Percentiles rank a stretch among this genome's conserved stretches.
These are phyloP conservation scores for Pantherophis guttatus DNA, from an alignment of 2,113 vertebrate genomes.

Conservation along the genomic window DNA sequence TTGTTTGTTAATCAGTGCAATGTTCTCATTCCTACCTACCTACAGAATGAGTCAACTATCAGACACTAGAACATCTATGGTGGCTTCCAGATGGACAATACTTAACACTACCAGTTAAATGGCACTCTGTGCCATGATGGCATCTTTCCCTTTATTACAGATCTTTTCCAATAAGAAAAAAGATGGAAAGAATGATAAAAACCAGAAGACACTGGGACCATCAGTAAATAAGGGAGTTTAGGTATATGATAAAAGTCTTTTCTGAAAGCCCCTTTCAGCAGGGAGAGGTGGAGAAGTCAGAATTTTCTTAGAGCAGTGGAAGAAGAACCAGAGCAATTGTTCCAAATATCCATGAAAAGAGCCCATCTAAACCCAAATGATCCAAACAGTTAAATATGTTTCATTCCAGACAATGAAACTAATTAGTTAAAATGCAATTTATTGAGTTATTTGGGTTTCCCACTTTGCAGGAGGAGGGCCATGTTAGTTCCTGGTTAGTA, in stretches of 20 bases:
- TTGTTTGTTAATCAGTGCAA: not conserved
- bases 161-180: not conserved
- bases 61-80: not conserved
- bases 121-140: not conserved
- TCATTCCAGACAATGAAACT: not conserved
- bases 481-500: not conserved
- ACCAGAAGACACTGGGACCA: not conserved
- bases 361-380: not conserved
- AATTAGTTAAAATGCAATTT: not conserved
- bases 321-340: not conserved
- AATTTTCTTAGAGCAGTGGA: not conserved
- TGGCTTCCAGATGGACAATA: not conserved
- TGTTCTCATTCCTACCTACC: not conserved
- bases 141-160: not conserved
- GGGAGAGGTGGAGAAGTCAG: not conserved
- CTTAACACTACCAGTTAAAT: not conserved
- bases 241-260: not conserved
- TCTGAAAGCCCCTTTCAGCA: not conserved
- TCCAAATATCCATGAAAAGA: not conserved
- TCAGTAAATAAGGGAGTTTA: not conserved
- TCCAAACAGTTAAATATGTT: not conserved
- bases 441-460: not conserved
- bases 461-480: not conserved
- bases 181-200: not conserved
- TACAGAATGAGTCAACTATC: not conserved